phyloP scores from a whole-genome alignment of 2,113 vertebrate species.

The Eubucco bourcierii region DNA sequence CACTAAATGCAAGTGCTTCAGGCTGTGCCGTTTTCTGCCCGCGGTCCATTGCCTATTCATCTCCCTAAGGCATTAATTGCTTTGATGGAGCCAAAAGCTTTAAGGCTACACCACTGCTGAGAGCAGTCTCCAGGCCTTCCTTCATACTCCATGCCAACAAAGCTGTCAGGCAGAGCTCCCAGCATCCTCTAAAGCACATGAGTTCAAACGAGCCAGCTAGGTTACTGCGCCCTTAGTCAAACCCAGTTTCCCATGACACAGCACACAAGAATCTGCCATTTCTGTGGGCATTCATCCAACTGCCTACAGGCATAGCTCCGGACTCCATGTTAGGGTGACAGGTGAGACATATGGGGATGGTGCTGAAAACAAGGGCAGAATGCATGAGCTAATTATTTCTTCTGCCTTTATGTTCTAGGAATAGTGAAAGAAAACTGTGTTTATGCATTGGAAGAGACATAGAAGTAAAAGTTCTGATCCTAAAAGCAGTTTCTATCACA shows the following conservation, averaged over 20 bases:
- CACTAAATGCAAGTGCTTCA: not conserved
- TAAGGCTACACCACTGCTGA: not conserved
- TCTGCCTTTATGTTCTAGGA: not conserved
- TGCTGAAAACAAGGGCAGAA: not conserved
- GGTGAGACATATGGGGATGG: not conserved
- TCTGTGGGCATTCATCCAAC: not conserved
- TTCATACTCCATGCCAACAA: not conserved
- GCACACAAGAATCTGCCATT: not conserved
- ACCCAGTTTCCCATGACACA: not conserved
- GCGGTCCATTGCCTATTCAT: not conserved
- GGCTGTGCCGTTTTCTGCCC: not conserved
- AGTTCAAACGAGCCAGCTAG: not conserved
- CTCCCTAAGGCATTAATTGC: not conserved
- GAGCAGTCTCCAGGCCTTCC: not conserved
- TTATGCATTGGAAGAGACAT: not conserved
- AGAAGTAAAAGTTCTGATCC: not conserved
- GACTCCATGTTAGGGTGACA: not conserved
- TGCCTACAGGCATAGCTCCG: not conserved
- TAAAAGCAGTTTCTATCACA: not conserved
- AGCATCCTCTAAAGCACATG: not conserved
- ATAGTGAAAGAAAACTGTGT: conserved; percentile 7
- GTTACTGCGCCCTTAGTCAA: not conserved
- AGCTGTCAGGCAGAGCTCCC: not conserved
- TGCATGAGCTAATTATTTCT: not conserved
- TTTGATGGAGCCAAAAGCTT: not conserved